Conservation (phyloP, 23 tunicate species). For the Styela plicata region DNA sequence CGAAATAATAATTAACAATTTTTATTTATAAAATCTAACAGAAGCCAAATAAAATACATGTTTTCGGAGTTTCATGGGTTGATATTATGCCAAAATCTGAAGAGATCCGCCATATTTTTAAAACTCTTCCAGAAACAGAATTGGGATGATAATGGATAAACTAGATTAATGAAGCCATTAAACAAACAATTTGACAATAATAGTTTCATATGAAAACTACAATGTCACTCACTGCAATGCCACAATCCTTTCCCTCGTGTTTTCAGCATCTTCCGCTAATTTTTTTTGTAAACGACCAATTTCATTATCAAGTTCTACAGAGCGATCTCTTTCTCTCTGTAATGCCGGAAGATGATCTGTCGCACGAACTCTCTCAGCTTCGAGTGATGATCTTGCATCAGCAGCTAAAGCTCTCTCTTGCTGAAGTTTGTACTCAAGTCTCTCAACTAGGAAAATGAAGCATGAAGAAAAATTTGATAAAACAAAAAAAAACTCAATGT, state of each 20-base stretch:
- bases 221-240: conserved; percentile 29
- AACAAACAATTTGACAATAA: too few relatives aligned
- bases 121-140: too few relatives aligned
- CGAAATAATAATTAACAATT: neutral
- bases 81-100: too few relatives aligned
- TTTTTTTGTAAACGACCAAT: conserved; percentile 37
- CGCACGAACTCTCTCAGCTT: conserved; percentile 49
- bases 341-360: conserved; percentile 50
- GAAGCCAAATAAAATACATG: neutral
- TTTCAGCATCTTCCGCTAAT: conserved; percentile 16
- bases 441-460: conserved; percentile 41
- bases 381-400: conserved; percentile 66
- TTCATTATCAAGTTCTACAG: conserved; percentile 56
- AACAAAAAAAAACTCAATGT: neutral
- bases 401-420: conserved; percentile 70
- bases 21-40: neutral
- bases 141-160: too few relatives aligned
- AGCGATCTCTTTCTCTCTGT: conserved; percentile 62
- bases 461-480: neutral
- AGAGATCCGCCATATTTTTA: too few relatives aligned
- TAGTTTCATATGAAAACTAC: too few relatives aligned
- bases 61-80: neutral
- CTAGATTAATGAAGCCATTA: too few relatives aligned
- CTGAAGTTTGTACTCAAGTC: conserved; percentile 49
- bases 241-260: conserved; percentile 28